A percentile compares a stretch with the other conserved stretches of the same genome.
phyloP scores from a whole-genome alignment of 1,140 invertebrate species.

The Parapsyche elsis region DNA sequence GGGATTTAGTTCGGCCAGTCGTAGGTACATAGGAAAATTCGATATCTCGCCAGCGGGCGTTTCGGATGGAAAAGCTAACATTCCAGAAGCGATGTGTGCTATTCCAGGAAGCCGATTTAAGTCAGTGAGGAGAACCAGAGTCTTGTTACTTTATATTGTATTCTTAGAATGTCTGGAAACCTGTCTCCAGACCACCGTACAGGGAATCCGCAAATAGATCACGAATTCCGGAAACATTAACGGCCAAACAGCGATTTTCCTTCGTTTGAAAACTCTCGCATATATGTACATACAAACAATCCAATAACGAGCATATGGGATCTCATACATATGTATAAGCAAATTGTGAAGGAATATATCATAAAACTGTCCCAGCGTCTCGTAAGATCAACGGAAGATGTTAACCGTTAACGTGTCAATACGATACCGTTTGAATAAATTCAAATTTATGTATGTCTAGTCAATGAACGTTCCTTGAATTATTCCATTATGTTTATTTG shows the following conservation, averaged over 20 bases:
- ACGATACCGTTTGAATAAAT: no score
- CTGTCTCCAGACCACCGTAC: neutral
- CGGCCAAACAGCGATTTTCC: neutral
- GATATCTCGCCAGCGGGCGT: neutral
- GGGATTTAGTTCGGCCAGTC: neutral
- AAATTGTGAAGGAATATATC: no score
- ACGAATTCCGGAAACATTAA: slow-evolving; percentile 36
- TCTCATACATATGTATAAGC: no score
- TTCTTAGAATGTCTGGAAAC: slow-evolving; percentile 36
- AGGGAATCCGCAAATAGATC: slow-evolving; percentile 27
- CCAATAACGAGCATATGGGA: no score
- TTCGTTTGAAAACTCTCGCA: neutral
- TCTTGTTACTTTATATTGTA: slow-evolving; percentile 31
- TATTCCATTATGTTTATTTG: no score
- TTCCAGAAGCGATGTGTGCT: slow-evolving; percentile 22
- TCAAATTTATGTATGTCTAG: no score
- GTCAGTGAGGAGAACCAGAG: slow-evolving; percentile 10
- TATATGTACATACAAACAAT: neutral
- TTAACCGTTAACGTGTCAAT: no score
- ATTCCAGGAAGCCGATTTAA: slow-evolving; percentile 31
- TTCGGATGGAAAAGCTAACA: slow-evolving; percentile 14
- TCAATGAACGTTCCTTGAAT: no score
- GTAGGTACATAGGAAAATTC: neutral
- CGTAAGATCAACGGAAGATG: no score
- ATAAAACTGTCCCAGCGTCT: no score